A percentile compares a stretch with the other conserved stretches of the same genome.
Evolutionary conservation across 2,113 vertebrate species (phyloP).

Genomic region (Erpornis zantholeuca): DNA sequence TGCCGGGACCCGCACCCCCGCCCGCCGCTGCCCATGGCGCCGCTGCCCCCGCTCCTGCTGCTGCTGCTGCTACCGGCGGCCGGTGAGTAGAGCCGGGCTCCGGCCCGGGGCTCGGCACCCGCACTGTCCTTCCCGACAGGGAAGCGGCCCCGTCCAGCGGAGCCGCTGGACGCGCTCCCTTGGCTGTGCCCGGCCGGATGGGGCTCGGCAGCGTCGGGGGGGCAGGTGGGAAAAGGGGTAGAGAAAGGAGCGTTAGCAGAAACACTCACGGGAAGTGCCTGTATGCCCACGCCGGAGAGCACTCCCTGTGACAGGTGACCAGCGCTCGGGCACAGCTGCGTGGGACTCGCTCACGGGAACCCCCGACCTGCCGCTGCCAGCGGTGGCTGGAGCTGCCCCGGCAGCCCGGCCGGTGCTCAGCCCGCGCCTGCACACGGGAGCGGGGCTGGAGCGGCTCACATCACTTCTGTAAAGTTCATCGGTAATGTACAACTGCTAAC

Average conservation of each 20-base stretch:
- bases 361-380: neutral
- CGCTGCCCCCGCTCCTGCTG: neutral
- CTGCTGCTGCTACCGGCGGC: neutral
- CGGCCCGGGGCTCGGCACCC: neutral
- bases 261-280: accelerated
- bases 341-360: accelerated
- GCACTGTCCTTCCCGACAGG: neutral
- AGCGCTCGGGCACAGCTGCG: neutral
- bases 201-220: neutral
- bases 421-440: accelerated
- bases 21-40: neutral
- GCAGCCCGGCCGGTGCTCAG: accelerated
- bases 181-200: neutral
- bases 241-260: neutral
- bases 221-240: neutral
- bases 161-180: neutral
- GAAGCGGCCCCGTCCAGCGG: neutral
- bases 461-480: accelerated
- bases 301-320: neutral
- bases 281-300: neutral
- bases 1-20: neutral
- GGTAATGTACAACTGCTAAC: accelerated
- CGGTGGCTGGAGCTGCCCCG: neutral
- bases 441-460: accelerated
- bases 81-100: neutral